Conservation (phyloP, 2,888 invertebrate species). For the Drosophila seclusa region DNA sequence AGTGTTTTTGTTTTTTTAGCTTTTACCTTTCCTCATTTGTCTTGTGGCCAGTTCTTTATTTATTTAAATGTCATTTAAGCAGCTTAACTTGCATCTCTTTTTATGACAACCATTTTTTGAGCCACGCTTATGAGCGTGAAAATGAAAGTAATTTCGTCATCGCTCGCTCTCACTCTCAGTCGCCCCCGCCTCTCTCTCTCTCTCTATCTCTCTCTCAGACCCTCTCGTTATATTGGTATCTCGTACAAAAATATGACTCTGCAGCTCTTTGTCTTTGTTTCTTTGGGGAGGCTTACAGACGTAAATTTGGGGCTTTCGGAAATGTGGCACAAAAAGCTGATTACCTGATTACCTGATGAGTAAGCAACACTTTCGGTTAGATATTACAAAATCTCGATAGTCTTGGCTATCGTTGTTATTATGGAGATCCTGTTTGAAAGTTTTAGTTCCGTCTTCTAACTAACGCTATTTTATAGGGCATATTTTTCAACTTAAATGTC, state of each 20-base stretch:
- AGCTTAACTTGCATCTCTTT: slow-evolving; percentile 66
- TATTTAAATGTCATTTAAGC: slow-evolving; percentile 80
- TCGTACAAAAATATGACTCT: slow-evolving; percentile 54
- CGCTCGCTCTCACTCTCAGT: slow-evolving; percentile 24
- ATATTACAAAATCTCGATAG: background rate
- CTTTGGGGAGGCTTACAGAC: slow-evolving; percentile 33
- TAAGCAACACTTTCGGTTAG: slow-evolving; percentile 32
- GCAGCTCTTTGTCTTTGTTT: slow-evolving; percentile 47
- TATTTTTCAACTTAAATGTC: background rate
- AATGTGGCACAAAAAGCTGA: slow-evolving; percentile 52
- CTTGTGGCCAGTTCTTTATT: slow-evolving; percentile 50
- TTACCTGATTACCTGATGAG: slow-evolving; percentile 43
- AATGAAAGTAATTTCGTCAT: slow-evolving; percentile 76
- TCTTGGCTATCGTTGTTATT: slow-evolving; percentile 8
- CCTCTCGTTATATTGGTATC: background rate
- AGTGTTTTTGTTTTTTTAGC: slow-evolving; percentile 15
- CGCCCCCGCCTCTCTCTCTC: background rate
- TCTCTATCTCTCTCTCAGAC: background rate
- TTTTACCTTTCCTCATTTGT: slow-evolving; percentile 59
- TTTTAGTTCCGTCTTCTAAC: background rate
- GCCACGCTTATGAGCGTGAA: slow-evolving; percentile 72
- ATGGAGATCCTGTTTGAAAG: background rate
- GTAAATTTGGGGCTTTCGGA: slow-evolving; percentile 60
- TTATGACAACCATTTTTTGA: slow-evolving; percentile 65
- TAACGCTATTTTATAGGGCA: background rate